Percentiles rank a stretch among this genome's conserved stretches.
Evolutionary conservation across 2,113 vertebrate species (phyloP).

Genomic region (Galemys pyrenaicus): DNA sequence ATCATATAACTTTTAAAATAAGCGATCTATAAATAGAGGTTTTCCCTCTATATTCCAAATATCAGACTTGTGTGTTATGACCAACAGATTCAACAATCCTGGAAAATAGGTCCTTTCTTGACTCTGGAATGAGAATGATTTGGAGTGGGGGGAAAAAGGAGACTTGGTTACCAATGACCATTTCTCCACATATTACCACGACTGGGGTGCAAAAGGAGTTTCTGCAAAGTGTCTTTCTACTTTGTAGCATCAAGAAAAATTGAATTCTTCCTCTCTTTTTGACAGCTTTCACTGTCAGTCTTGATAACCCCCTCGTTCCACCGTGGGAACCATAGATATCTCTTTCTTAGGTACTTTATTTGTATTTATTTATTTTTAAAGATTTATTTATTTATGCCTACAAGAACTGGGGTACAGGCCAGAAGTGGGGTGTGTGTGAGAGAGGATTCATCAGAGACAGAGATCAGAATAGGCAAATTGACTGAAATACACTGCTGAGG

Average conservation of each 20-base stretch:
- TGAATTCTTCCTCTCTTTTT: background rate
- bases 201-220: background rate
- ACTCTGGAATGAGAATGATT: background rate
- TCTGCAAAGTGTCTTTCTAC: background rate
- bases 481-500: too few relatives aligned
- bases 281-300: background rate
- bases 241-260: background rate
- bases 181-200: background rate
- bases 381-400: too few relatives aligned
- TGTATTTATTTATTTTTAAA: too few relatives aligned
- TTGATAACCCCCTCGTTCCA: background rate
- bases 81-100: background rate
- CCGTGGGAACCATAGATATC: background rate
- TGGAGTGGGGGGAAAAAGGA: background rate
- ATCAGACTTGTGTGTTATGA: background rate
- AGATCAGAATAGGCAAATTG: too few relatives aligned
- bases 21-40: background rate
- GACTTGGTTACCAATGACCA: background rate
- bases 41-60: background rate
- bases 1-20: background rate
- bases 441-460: too few relatives aligned
- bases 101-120: background rate
- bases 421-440: too few relatives aligned
- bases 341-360: background rate
- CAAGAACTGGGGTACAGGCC: too few relatives aligned